Percentiles rank a stretch among this genome's conserved stretches.
Evolutionary conservation across 2,113 vertebrate genomes (phyloP).

Genomic region (Platichthys flesus): DNA sequence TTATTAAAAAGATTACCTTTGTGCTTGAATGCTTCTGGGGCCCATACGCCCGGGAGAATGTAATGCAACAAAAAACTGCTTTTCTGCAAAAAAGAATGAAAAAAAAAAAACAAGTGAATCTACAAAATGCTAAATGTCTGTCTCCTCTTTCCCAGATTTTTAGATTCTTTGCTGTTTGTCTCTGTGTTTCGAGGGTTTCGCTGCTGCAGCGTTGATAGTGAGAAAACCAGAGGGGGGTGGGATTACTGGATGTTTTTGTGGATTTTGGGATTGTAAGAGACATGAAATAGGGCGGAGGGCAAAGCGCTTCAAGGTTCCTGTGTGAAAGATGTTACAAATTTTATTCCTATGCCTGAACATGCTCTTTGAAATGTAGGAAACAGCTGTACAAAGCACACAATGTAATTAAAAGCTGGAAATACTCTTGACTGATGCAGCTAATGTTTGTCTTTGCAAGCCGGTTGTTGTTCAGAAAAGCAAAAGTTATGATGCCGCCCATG

Average conservation of each 20-base stretch:
- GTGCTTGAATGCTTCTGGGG: conserved; percentile 56
- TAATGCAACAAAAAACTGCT: conserved; percentile 47
- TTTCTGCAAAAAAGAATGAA: conserved; percentile 14
- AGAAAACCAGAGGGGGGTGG: background rate
- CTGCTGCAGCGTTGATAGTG: background rate
- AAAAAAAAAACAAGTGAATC: conserved; percentile 39
- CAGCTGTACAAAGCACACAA: conserved; percentile 61
- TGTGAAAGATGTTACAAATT: conserved; percentile 30
- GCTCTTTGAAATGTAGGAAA: conserved; percentile 38
- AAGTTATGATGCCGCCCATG: conserved; percentile 16
- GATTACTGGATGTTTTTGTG: conserved; percentile 15
- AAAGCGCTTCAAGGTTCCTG: conserved; percentile 10
- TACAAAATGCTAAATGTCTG: conserved; percentile 43
- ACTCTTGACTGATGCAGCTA: conserved; percentile 24
- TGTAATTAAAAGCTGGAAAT: conserved; percentile 53
- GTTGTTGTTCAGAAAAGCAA: conserved; percentile 7
- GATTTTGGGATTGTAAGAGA: conserved; percentile 27
- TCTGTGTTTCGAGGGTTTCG: conserved; percentile 35
- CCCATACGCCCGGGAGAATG: conserved; percentile 35
- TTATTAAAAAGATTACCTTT: conserved; percentile 65
- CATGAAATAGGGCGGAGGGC: conserved; percentile 10
- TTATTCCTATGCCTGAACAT: conserved; percentile 36
- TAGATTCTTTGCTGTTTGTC: conserved; percentile 44
- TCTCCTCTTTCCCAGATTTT: conserved; percentile 21
- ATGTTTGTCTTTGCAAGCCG: conserved; percentile 43